Evolutionary conservation across 2,888 invertebrate species (phyloP), one percentile per base, ranked within the genome.

Genomic region (Nemurella pictetii): DNA sequence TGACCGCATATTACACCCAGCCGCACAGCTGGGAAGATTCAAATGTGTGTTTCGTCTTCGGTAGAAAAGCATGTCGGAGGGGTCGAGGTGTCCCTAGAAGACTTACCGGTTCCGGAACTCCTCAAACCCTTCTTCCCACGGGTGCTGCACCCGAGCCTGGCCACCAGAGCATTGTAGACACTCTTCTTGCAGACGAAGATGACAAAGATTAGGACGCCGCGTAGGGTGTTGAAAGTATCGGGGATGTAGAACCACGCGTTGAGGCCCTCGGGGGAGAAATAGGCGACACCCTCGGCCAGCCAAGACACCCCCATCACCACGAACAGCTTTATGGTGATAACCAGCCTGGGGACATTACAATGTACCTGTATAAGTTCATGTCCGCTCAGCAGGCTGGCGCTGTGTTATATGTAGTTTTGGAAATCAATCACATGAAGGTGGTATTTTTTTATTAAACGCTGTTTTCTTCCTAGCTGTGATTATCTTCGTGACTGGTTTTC

Each of bases 251-350:
- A 28, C 82, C 55, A 82, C 4, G 55, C 3, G 55, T 5, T 20
- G 0, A 26, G 28, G 29, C n/a, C 9, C 77, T 88, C 81, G 27
- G 87, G 85, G 92, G 87, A 93, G 30, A 94, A 87, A 0, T 93
- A 93, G 4, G 95, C 94, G 15, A 94, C 88, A 3, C 94, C 90
- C 89, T 95, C 95, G 80, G 94, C 91, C 1, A 93, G 90, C 94
- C 95, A 96, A 0, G 94, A 93, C 0, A 95, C 93, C 0, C 96
- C 96, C 96, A 96, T 96, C 80, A 96, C 95, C 86, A 95, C 91
- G 91, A 95, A 95, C 0, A 96, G 90, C 89, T 96, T 96, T 0
- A 94, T 91, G 85, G 95, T 95, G 91, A 96, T 92, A 32, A 93
- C 90, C 87, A 95, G 93, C 88, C 95, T 94, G 90, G 83, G 90